Conservation (phyloP, 1,140 invertebrate genomes). For the Notospermus geniculatus region DNA sequence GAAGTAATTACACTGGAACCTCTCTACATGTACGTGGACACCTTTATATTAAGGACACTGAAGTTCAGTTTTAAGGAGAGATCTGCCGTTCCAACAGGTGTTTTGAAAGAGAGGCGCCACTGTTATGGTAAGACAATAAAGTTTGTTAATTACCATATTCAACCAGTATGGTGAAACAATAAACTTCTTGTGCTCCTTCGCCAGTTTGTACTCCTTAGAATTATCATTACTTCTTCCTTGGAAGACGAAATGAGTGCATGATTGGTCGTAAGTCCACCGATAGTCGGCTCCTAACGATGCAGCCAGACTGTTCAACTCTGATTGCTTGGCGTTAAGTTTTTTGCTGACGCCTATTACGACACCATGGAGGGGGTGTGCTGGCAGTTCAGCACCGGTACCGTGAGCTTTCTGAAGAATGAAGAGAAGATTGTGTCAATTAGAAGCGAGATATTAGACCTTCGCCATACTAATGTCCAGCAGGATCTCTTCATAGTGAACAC, state of each 20-base stretch:
- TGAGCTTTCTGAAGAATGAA: too few relatives aligned
- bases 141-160: constrained; percentile 43
- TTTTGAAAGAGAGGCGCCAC: too few relatives aligned
- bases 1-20: too few relatives aligned
- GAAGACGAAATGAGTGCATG: constrained; percentile 58
- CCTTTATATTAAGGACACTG: too few relatives aligned
- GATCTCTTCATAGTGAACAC: too few relatives aligned
- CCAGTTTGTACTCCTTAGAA: constrained; percentile 54
- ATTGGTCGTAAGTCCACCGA: constrained; percentile 50
- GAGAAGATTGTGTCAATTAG: too few relatives aligned
- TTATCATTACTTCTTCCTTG: constrained; percentile 49
- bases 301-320: constrained; percentile 52
- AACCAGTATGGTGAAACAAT: constrained; percentile 59
- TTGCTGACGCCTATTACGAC: constrained; percentile 54
- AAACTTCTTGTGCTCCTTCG: constrained; percentile 52
- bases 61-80: too few relatives aligned
- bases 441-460: too few relatives aligned
- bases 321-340: constrained; percentile 52
- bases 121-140: too few relatives aligned
- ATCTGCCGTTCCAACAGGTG: too few relatives aligned
- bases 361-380: constrained; percentile 41
- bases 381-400: constrained; percentile 7
- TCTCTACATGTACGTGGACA: too few relatives aligned
- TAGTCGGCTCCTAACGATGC: constrained; percentile 55
- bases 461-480: too few relatives aligned